phyloP scores from a whole-genome alignment of 2,113 vertebrate genomes.

The zebrafish (Danio rerio) region DNA sequence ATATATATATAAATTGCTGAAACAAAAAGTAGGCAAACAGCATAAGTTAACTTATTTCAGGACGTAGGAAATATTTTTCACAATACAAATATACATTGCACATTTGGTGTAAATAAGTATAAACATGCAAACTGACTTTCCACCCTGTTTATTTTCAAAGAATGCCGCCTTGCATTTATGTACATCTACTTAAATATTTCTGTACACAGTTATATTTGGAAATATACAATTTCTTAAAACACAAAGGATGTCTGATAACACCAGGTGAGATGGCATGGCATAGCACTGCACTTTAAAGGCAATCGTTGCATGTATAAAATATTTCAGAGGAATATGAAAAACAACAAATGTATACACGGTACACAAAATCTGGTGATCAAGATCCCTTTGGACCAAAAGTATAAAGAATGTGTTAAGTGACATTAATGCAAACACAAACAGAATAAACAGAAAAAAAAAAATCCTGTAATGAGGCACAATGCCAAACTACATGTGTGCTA shows the following conservation, averaged over 20 bases:
- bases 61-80: background rate
- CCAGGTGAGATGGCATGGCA: background rate
- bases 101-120: too few relatives aligned
- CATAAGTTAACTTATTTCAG: background rate
- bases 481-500: background rate
- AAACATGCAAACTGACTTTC: background rate
- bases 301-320: background rate
- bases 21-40: background rate
- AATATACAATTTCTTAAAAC: slow-evolving; percentile 9
- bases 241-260: background rate
- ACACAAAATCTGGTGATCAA: slow-evolving; percentile 3
- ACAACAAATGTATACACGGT: slow-evolving; percentile 30
- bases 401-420: background rate
- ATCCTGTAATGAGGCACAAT: background rate
- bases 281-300: background rate
- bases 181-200: slow-evolving; percentile 17
- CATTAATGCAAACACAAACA: background rate
- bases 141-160: slow-evolving; percentile 2
- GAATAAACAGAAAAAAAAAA: background rate
- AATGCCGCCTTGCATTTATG: slow-evolving; percentile 31
- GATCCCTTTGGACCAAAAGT: background rate
- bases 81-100: background rate
- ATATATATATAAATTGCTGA: too few relatives aligned
- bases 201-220: background rate
- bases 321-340: background rate